These are phyloP conservation scores for Ivindomyrus marchei DNA, from an alignment of 2,113 vertebrate species.

Conservation along the genomic window DNA sequence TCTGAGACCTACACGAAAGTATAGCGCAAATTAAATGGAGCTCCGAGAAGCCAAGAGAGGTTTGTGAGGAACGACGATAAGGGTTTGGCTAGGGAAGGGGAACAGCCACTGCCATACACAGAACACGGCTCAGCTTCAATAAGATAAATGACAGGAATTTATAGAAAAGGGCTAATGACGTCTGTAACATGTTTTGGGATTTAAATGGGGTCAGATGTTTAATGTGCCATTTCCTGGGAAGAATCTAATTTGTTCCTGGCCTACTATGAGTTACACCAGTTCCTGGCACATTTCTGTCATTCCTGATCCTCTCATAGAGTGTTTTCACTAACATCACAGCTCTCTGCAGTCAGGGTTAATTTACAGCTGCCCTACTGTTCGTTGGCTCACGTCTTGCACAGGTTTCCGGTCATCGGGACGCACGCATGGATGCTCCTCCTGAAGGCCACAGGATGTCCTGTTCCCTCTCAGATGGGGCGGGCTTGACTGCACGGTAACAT, in stretches of 20 bases:
- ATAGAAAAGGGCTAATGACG: background rate
- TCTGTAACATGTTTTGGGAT: slow-evolving; percentile 12
- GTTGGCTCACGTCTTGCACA: background rate
- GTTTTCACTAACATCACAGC: background rate
- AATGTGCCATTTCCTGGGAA: slow-evolving; percentile 16
- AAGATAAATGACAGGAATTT: slow-evolving; percentile 9
- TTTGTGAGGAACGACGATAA: background rate
- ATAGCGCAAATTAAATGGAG: background rate
- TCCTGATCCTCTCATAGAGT: background rate
- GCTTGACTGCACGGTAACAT: background rate
- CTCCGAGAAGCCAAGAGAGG: background rate
- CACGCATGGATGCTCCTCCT: background rate
- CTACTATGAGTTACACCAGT: slow-evolving; percentile 8
- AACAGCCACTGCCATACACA: background rate
- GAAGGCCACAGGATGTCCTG: background rate
- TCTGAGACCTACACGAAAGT: background rate
- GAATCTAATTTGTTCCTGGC: slow-evolving; percentile 7
- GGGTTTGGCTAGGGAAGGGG: background rate
- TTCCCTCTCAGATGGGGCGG: background rate
- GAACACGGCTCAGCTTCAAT: background rate
- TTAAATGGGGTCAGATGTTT: slow-evolving; percentile 19
- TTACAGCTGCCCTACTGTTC: background rate
- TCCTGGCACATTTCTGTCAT: slow-evolving; percentile 6
- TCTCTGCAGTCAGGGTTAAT: slow-evolving; percentile 6
- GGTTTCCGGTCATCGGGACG: background rate